Percentiles rank a stretch among this genome's conserved stretches.
phyloP scores from a whole-genome alignment of 1,140 invertebrate species.

The Paracyclopina nana region DNA sequence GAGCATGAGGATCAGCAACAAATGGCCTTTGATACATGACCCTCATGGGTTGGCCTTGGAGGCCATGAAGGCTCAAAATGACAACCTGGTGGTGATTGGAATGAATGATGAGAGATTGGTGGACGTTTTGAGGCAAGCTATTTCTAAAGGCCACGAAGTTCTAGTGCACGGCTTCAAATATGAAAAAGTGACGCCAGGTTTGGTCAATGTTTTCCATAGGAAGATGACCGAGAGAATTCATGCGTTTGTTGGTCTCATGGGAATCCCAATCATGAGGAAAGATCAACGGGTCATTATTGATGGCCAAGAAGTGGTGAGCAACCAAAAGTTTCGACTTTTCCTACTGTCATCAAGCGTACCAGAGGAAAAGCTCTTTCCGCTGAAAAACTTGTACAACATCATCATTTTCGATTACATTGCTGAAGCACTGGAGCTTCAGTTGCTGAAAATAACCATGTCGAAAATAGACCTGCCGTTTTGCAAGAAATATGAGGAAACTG shows the following conservation, averaged over 20 bases:
- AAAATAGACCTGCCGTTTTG: not conserved
- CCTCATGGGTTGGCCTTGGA: conserved; percentile 6
- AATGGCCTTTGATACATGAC: conserved; percentile 13
- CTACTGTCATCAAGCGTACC: not conserved
- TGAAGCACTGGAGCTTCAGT: not conserved
- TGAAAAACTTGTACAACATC: conserved; percentile 3
- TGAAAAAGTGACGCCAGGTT: not conserved
- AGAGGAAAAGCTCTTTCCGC: not conserved
- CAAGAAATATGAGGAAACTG: not conserved
- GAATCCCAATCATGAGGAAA: conserved; percentile 13
- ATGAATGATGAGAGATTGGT: not conserved
- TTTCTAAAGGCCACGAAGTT: not conserved
- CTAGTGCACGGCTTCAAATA: conserved; percentile 3
- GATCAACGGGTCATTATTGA: conserved; percentile 6
- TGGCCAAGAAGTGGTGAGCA: not conserved
- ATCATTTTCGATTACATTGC: not conserved
- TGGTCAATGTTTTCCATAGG: conserved; percentile 8
- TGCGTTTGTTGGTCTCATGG: conserved; percentile 14
- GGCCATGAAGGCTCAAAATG: not conserved
- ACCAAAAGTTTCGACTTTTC: conserved; percentile 3
- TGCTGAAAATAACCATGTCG: not conserved
- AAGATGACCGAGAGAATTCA: conserved; percentile 9
- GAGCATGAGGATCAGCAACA: not conserved
- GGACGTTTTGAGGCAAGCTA: not conserved
- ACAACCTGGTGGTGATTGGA: not conserved